phyloP scores from a whole-genome alignment of 2,888 invertebrate genomes.

The Hydriomena furcata region DNA sequence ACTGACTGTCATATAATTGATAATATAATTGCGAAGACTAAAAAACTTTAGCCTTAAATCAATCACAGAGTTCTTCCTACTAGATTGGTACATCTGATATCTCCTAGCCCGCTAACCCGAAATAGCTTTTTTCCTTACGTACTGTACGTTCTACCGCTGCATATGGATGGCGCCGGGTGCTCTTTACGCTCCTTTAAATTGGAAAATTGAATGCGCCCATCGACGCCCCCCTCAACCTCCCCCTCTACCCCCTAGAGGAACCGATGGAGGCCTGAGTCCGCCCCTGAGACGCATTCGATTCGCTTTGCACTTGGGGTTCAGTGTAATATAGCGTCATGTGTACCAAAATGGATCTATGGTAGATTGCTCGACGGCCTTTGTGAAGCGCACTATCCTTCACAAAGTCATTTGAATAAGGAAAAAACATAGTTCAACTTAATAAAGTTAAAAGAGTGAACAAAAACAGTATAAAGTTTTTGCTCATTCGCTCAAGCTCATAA shows the following conservation, averaged over 20 bases:
- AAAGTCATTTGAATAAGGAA: too few species aligned
- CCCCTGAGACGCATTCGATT: constrained; percentile 22
- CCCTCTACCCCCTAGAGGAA: background rate
- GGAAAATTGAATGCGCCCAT: constrained; percentile 49
- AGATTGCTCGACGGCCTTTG: too few species aligned
- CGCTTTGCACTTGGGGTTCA: constrained; percentile 14
- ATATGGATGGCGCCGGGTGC: constrained; percentile 39
- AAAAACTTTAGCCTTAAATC: background rate
- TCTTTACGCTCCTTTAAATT: constrained; percentile 49
- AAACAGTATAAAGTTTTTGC: too few species aligned
- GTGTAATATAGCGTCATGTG: too few species aligned
- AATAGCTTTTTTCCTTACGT: constrained; percentile 17
- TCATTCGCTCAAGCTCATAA: too few species aligned
- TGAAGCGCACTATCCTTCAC: too few species aligned
- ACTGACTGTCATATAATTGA: too few species aligned
- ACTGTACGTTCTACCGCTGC: constrained; percentile 19
- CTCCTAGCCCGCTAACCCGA: background rate
- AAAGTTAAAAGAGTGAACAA: too few species aligned
- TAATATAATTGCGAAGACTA: too few species aligned
- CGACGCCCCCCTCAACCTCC: constrained; percentile 17
- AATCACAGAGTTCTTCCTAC: background rate
- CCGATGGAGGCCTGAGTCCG: constrained; percentile 12
- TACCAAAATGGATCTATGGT: too few species aligned
- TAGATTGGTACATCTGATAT: background rate
- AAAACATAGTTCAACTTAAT: too few species aligned